phyloP scores from a whole-genome alignment of 2,888 invertebrate genomes.

The Spodoptera exigua region DNA sequence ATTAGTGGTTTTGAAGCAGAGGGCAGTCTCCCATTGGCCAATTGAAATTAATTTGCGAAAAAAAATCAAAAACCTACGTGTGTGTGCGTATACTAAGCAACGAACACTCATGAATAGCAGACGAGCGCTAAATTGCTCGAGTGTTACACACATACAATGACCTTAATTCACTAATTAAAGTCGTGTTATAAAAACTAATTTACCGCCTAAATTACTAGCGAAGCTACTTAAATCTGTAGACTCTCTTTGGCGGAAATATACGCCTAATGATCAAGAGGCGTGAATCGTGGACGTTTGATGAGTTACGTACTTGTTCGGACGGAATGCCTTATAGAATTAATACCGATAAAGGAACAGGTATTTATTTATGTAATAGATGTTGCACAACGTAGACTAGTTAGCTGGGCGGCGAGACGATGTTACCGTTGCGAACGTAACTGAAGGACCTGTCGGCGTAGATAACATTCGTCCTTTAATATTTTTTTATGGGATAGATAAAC shows the following conservation, averaged over 20 bases:
- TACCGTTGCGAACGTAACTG: constrained; percentile 31
- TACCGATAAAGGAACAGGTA: constrained; percentile 57
- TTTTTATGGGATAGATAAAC: too few relatives aligned
- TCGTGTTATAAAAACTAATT: constrained; percentile 55
- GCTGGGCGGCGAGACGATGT: constrained; percentile 36
- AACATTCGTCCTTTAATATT: constrained; percentile 6
- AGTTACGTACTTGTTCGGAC: constrained; percentile 47
- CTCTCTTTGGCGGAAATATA: constrained; percentile 47
- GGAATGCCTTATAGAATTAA: constrained; percentile 44
- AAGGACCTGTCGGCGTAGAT: constrained; percentile 21
- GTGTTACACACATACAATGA: constrained; percentile 55
- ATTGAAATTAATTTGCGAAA: constrained; percentile 76
- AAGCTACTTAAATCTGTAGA: constrained; percentile 45
- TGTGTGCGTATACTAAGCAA: constrained; percentile 50
- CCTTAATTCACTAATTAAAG: constrained; percentile 66
- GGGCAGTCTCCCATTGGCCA: constrained; percentile 68
- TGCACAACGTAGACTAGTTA: constrained; percentile 47
- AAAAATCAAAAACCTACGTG: constrained; percentile 61
- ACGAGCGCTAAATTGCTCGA: constrained; percentile 55
- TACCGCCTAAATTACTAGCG: constrained; percentile 35
- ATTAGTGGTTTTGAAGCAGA: constrained; percentile 64
- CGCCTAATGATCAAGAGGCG: constrained; percentile 31
- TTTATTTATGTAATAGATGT: constrained; percentile 49
- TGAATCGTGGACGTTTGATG: constrained; percentile 40
- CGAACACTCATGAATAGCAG: constrained; percentile 63